Percentiles rank a stretch among this genome's conserved stretches.
Evolutionary conservation across 2,888 invertebrate genomes (phyloP).

Genomic region (Megamerina dolium): DNA sequence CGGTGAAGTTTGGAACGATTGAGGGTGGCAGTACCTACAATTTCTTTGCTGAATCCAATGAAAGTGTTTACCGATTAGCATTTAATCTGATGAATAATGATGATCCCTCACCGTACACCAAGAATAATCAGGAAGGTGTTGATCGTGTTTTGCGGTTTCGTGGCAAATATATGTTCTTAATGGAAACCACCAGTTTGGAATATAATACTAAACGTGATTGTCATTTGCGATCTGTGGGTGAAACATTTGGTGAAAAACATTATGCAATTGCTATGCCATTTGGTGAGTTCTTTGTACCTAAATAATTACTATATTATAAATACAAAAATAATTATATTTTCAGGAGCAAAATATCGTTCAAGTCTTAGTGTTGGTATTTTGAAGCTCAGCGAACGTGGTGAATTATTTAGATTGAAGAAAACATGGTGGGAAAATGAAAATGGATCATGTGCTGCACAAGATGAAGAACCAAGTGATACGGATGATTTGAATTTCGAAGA

Average conservation of each 20-base stretch:
- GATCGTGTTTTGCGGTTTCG: constrained; percentile 68
- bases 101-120: constrained; percentile 73
- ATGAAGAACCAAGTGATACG: constrained; percentile 24
- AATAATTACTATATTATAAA: neutral
- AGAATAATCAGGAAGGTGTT: constrained; percentile 74
- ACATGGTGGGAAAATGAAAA: constrained; percentile 79
- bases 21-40: constrained; percentile 80
- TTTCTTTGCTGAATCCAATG: constrained; percentile 83
- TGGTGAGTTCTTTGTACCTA: constrained; percentile 56
- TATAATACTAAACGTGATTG: constrained; percentile 79
- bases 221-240: constrained; percentile 71
- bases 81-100: constrained; percentile 82
- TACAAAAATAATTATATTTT: neutral
- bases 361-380: constrained; percentile 81
- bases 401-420: constrained; percentile 70
- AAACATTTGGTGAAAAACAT: constrained; percentile 81
- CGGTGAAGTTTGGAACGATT: constrained; percentile 89
- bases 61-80: constrained; percentile 79
- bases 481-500: constrained; percentile 51
- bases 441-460: constrained; percentile 18
- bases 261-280: constrained; percentile 91
- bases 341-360: constrained; percentile 62
- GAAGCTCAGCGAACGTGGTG: constrained; percentile 84
- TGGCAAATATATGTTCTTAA: constrained; percentile 84
- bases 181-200: constrained; percentile 93